phyloP scores from a whole-genome alignment of 2,113 vertebrate genomes.

The Labrus mixtus region DNA sequence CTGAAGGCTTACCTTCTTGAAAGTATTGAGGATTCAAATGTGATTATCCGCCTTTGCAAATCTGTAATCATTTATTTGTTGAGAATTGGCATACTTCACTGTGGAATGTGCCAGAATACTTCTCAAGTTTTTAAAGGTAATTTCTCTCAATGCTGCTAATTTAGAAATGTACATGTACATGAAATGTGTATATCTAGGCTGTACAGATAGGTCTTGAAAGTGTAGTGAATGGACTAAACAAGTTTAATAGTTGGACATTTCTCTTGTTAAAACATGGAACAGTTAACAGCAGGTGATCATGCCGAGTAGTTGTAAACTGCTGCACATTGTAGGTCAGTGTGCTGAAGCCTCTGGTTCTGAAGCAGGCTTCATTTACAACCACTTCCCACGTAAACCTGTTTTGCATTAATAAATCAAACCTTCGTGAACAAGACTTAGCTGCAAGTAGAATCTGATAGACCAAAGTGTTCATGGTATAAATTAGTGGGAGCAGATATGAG shows the following conservation, averaged over 20 bases:
- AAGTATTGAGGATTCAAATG: not conserved
- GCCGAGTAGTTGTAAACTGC: conserved; percentile 14
- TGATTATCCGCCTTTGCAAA: not conserved
- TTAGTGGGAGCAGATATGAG: conserved; percentile 56
- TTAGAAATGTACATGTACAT: not conserved
- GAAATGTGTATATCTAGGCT: not conserved
- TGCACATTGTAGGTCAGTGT: not conserved
- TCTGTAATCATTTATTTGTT: not conserved
- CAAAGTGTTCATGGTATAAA: conserved; percentile 46
- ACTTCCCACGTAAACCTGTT: conserved; percentile 39
- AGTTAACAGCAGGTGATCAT: conserved; percentile 9
- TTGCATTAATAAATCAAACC: conserved; percentile 37
- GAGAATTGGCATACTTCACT: too few relatives aligned
- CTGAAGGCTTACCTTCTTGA: not conserved
- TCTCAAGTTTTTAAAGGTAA: too few relatives aligned
- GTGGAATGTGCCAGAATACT: too few relatives aligned
- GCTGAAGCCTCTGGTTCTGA: not conserved
- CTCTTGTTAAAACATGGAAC: conserved; percentile 4
- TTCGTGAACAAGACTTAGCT: conserved; percentile 38
- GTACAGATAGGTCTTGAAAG: not conserved
- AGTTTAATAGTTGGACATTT: not conserved
- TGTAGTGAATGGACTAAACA: not conserved
- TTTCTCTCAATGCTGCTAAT: too few relatives aligned
- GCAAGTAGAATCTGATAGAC: conserved; percentile 11
- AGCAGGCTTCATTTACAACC: conserved; percentile 17